Evolutionary conservation across 2,113 vertebrate species (phyloP), one percentile per base, ranked within the genome.

Genomic region (Mobula birostris): DNA sequence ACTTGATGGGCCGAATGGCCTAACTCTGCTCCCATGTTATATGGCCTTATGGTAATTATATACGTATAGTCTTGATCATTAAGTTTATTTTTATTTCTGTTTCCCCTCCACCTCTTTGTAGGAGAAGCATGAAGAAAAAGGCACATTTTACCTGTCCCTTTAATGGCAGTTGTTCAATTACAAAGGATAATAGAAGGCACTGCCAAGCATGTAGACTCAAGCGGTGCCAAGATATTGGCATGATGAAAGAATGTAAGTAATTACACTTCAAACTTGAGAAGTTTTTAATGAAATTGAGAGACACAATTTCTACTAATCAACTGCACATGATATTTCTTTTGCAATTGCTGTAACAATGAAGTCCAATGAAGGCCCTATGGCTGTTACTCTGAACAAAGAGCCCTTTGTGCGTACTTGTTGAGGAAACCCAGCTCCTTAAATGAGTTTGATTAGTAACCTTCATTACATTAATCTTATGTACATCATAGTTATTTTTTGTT

Each of bases 161-260:
- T 96, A 99, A 96, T 0, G 97, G 98, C 7, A 98, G 97, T 96
- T 99, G 99, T 95, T 97, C 96, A 95, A 99, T 99, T 97, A 99
- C 99, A 97, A 99, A 99, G 97, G 99, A 99, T 96, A 99, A 99
- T 97, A 97, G 99, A 93, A 97, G 99, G 70, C 99, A 99, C 96
- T 99, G 99, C 97, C 99, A 99, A 96, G 97, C 99, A 66, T 99
- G 99, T 95, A 96, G 99, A 24, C 98, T 99, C 94, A 98, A 98
- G 94, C 98, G 98, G 95, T 99, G 99, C 1, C 95, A 99, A 96
- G 98, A 98, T 97, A 99, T 99, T 1, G 99, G 99, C 95, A 99
- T 99, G 99, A 99, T 99, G 98, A 99, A 99, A 95, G 99, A 99
- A 95, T 99, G 98, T 99, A 97, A 99, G 99, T 98, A 76, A 32